phyloP scores from a whole-genome alignment of 2,113 vertebrate species.

The Baryphthengus martii region DNA sequence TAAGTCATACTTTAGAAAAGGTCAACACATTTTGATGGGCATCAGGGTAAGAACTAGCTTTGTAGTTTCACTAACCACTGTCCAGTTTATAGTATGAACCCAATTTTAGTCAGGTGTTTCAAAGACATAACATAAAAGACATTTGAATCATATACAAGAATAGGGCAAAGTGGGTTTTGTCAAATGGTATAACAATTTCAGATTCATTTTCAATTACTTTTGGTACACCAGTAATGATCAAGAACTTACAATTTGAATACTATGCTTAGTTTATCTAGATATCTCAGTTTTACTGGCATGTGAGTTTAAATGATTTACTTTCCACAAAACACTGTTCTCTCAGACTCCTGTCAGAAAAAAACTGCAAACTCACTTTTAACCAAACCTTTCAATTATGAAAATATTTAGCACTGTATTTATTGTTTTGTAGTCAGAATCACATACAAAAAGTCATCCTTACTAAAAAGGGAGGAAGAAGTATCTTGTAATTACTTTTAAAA shows the following conservation, averaged over 20 bases:
- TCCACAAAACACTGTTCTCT: neutral
- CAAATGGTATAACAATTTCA: neutral
- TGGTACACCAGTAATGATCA: neutral
- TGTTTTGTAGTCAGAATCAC: neutral
- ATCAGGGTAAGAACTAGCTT: neutral
- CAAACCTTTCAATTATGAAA: neutral
- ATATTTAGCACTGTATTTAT: neutral
- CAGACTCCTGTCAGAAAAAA: neutral
- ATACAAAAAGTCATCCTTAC: neutral
- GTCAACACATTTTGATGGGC: neutral
- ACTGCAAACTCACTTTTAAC: neutral
- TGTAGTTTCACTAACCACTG: neutral
- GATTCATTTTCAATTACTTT: neutral
- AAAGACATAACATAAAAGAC: neutral
- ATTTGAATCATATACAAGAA: neutral
- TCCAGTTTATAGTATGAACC: neutral
- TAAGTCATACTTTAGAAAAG: conserved; percentile 26
- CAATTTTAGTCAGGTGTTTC: neutral
- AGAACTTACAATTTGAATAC: neutral
- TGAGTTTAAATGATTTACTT: neutral
- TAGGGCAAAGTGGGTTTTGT: fast-evolving
- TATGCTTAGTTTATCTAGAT: neutral
- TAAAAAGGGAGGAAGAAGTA: neutral
- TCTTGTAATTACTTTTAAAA: neutral
- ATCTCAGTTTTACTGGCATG: neutral